Evolutionary conservation across 2,888 invertebrate species (phyloP), one percentile per base, ranked within the genome.

Genomic region (Serrognathus titanus): DNA sequence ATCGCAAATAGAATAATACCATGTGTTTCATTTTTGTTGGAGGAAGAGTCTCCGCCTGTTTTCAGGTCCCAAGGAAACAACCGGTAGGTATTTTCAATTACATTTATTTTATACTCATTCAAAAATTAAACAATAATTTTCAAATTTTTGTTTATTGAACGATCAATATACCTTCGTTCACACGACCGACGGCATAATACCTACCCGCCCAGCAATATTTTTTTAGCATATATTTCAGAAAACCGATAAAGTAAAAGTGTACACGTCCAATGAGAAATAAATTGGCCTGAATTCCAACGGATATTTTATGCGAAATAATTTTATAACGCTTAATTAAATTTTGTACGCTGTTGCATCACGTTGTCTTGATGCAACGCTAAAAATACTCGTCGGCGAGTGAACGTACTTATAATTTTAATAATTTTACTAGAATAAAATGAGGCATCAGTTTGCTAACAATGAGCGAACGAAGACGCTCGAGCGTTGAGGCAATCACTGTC

Each of bases 271-370:
- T 12, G 48, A 48, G 37, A 48, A 48, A 48, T 36, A 48, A 48
- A 48, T 48, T 48, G 48, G 48, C 48, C 48, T 48, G 13, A 48
- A 48, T 48, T 48, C 48, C 37, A 10, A 11, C n/a, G 35, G 37
- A 48, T 48, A 48, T 48, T 48, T 48, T 48, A 48, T 37, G 48
- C 48, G 48, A 48, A 48, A 48, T 48, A 37, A 48, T 48, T 48
- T 48, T 48, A 48, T 35, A 48, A 48, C 48, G 48, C 37, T 48
- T 48, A 48, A 48, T 48, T 48, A 48, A 48, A 48, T 48, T 48
- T 48, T 48, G 48, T 48, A 48, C 37, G 48, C 12, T 48, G 48
- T 48, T 48, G 20, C 48, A 48, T 48, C 48, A 48, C 38, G 36
- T 48, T 48, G 37, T 48, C 48, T 35, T 13, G 16, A 16, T 16